Percentiles rank a stretch among this genome's conserved stretches.
Conservation (phyloP, 2,797 vertebrate species). For the Lates japonicus region DNA sequence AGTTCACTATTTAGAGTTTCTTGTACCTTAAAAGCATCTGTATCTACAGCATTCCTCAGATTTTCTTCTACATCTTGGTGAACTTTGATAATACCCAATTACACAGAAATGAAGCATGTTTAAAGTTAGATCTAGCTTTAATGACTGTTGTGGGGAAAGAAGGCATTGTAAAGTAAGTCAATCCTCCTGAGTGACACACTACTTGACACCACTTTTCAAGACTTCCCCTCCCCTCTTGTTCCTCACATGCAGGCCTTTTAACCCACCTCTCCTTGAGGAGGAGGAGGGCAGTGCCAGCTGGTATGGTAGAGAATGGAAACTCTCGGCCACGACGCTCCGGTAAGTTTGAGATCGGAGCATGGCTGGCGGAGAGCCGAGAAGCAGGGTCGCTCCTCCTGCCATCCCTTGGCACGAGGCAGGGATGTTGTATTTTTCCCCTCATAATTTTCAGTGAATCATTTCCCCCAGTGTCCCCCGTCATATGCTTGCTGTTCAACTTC, state of each 20-base stretch:
- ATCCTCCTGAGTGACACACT: background rate
- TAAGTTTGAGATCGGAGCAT: slow-evolving; percentile 70
- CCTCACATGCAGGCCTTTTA: slow-evolving; percentile 74
- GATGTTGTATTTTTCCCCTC: slow-evolving; percentile 30
- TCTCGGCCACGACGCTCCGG: slow-evolving; percentile 49
- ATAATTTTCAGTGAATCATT: slow-evolving; percentile 11
- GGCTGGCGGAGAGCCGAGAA: slow-evolving; percentile 56
- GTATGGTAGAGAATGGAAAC: slow-evolving; percentile 68
- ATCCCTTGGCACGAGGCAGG: slow-evolving; percentile 23
- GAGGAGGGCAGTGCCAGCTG: slow-evolving; percentile 68
- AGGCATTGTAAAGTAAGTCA: background rate
- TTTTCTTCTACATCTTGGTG: too few relatives aligned
- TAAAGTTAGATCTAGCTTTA: background rate
- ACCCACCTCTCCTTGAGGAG: slow-evolving; percentile 76
- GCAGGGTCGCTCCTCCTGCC: slow-evolving; percentile 38
- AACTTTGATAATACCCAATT: too few relatives aligned
- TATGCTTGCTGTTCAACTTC: slow-evolving; percentile 24
- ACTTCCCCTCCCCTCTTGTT: slow-evolving; percentile 38
- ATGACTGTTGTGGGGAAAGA: background rate
- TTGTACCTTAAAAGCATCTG: too few relatives aligned
- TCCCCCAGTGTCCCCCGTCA: background rate
- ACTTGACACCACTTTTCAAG: slow-evolving; percentile 27
- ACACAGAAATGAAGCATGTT: too few relatives aligned
- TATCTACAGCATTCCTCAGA: too few relatives aligned
- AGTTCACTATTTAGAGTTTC: too few relatives aligned